Base-by-base conservation (phyloP, 2,797 vertebrate species). In the Channallabes apus region DNA sequence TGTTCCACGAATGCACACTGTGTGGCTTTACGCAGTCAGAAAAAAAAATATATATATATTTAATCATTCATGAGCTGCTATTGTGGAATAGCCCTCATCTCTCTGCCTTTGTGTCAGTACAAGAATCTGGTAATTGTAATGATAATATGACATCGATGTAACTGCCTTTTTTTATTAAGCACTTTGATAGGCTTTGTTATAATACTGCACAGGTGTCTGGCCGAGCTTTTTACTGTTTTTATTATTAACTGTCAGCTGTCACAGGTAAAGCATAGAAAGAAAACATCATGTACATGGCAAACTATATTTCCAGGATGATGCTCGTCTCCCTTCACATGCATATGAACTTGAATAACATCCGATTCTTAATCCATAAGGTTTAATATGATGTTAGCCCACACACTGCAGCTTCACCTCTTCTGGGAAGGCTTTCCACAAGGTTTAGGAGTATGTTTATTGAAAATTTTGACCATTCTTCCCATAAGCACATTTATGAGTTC, bases 111-210 rank as follows among this genome's bases (percentile, higher is more conserved):
- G 88, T 92, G 88, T 90, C 85, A 58, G 86, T 85, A 89, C 89
- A 85, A 71, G 86, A 75, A 90, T 92, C 83, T 82, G 86, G 90
- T 89, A 91, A 93, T 91, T 92, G 85, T 90, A 92, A 91, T 92
- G 91, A 91, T 92, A 90, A 92, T 91, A 88, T 91, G 90, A 92
- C 90, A 92, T 83, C 69, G 86, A 90, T 93, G 90, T 91, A 89
- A 90, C 87, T 91, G 89, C 86, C 35, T 88, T 65, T 69, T 92
- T 89, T 90, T 79, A 54, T 24, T 62, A 84, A 69, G 38, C 76
- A 68, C 65, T 87, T 27, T 89, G 85, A 91, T 89, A 90, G 84
- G 82, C 88, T 87, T 83, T 76, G 41, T 91, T 88, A 89, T 83
- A 69, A 73, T 86, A 90, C 64, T 41, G 85, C 38, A 83, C 87